Evolutionary conservation across 2,113 vertebrate species (phyloP).

Genomic region (Trichechus manatus): DNA sequence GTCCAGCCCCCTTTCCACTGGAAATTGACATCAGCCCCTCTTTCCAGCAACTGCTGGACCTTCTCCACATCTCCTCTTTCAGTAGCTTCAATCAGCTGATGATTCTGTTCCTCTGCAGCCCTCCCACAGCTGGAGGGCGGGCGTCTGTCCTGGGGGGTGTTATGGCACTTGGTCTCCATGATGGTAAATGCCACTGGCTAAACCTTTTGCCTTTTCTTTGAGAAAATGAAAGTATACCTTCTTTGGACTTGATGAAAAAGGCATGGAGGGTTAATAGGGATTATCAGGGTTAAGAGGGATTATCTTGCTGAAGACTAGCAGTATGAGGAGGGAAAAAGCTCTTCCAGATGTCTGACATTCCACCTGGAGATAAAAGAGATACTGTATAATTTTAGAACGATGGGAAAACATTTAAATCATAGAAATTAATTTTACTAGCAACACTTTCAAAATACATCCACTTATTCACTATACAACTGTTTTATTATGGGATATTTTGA

Average conservation of each 20-base stretch:
- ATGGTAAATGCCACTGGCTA: neutral
- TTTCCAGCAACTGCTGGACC: conserved; percentile 79
- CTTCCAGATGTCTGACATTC: neutral
- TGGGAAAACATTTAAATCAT: neutral
- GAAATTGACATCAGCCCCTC: conserved; percentile 84
- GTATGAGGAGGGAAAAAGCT: neutral
- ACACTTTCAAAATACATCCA: conserved; percentile 3
- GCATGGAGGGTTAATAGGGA: neutral
- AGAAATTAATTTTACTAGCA: conserved; percentile 16
- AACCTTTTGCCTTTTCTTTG: neutral
- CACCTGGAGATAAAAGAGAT: neutral
- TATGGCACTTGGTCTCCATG: conserved; percentile 61
- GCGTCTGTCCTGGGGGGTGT: neutral
- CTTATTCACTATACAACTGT: neutral
- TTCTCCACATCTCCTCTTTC: rapidly evolving
- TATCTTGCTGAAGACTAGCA: neutral
- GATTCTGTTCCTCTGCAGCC: rapidly evolving
- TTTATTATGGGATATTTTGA: neutral
- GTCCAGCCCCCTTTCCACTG: conserved; percentile 81
- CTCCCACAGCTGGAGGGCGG: rapidly evolving
- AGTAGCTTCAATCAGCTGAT: conserved; percentile 59
- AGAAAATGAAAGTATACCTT: neutral
- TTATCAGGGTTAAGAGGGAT: neutral
- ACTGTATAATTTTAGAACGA: neutral
- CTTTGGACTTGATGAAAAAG: neutral